phyloP scores from a whole-genome alignment of 1,140 invertebrate species.

The Oedothorax gibbosus region DNA sequence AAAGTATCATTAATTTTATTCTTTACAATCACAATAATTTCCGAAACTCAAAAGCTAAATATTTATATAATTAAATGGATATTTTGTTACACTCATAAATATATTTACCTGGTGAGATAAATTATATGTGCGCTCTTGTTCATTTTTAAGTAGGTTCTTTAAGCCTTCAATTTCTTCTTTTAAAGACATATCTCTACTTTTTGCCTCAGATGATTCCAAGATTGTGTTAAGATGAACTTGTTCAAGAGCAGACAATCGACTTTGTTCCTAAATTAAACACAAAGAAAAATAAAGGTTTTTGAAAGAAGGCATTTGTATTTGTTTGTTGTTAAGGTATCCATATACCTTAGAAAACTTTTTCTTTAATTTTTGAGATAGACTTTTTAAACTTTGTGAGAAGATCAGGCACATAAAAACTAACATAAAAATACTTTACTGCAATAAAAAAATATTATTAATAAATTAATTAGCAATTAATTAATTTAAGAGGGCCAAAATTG shows the following conservation, averaged over 20 bases:
- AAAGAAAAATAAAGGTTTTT: neutral
- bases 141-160: conserved; percentile 26
- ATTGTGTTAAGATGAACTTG: conserved; percentile 49
- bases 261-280: conserved; percentile 22
- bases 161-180: conserved; percentile 35
- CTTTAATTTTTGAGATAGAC: no score
- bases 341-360: no score
- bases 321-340: no score
- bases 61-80: neutral
- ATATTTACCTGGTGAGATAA: conserved; percentile 29
- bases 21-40: neutral
- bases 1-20: no score
- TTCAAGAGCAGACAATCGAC: conserved; percentile 26
- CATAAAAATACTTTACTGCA: no score
- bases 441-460: no score
- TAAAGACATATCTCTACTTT: conserved; percentile 14
- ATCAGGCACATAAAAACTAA: no score
- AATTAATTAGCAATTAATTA: no score
- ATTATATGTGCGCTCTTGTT: conserved; percentile 23
- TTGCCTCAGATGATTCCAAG: conserved; percentile 47
- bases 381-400: no score
- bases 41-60: neutral
- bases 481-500: no score
- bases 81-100: neutral
- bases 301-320: neutral